A percentile compares a stretch with the other conserved stretches of the same genome.
Evolutionary conservation across 2,888 invertebrate species (phyloP).

Genomic region (Pardosa pseudoannulata): DNA sequence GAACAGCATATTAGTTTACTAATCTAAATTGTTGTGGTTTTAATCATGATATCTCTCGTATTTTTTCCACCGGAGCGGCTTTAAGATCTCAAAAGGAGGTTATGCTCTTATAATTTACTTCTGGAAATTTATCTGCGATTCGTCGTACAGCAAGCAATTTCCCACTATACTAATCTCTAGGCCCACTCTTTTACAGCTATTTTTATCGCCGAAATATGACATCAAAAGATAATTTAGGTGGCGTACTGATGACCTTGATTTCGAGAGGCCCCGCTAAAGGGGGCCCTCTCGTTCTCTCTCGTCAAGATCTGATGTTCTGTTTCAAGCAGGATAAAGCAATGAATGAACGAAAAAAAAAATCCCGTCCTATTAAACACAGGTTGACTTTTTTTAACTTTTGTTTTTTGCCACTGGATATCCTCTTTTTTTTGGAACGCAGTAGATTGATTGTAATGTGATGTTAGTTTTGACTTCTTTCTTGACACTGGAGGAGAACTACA

Average conservation of each 20-base stretch:
- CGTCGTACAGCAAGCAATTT: neutral
- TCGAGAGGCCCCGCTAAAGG: constrained; percentile 33
- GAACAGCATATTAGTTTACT: too few species aligned
- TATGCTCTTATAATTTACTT: too few species aligned
- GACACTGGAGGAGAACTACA: too few species aligned
- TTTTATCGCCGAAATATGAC: neutral
- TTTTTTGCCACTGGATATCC: neutral
- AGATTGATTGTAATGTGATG: too few species aligned
- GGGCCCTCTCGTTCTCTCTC: constrained; percentile 26
- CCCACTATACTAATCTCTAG: neutral
- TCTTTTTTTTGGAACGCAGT: neutral
- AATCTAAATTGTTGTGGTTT: too few species aligned
- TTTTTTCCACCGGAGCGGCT: too few species aligned
- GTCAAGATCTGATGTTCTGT: neutral
- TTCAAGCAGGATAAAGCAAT: neutral
- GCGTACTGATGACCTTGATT: constrained; percentile 66
- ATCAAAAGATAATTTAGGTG: constrained; percentile 31
- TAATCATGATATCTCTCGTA: too few species aligned
- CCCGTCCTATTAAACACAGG: neutral
- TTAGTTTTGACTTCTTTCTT: too few species aligned
- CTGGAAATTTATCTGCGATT: neutral
- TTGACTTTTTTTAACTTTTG: neutral
- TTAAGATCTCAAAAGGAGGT: too few species aligned
- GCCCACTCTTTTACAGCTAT: neutral
- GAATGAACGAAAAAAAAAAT: neutral